Evolutionary conservation across 2,797 vertebrate species (phyloP).

Genomic region (Perodicticus potto): DNA sequence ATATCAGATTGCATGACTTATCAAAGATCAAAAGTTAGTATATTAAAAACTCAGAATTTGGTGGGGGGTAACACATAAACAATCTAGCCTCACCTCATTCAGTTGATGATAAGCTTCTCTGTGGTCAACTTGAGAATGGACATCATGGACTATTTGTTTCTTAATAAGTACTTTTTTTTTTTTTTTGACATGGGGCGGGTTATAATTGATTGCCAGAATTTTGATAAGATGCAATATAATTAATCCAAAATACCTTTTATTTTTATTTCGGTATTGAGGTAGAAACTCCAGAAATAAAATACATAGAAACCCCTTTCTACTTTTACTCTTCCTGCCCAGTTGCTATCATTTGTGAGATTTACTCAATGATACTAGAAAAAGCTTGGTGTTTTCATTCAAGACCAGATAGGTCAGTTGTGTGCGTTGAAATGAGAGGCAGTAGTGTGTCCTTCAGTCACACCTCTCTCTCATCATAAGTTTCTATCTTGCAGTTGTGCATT

Average conservation of each 20-base stretch:
- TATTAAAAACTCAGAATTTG: not conserved
- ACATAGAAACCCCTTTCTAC: not conserved
- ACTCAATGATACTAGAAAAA: not conserved
- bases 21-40: not conserved
- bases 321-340: not conserved
- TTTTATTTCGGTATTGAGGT: not conserved
- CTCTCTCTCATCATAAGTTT: not conserved
- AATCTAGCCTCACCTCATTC: not conserved
- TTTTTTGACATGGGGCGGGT: not conserved
- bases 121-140: not conserved
- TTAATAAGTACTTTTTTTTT: not conserved
- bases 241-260: not conserved
- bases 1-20: not conserved
- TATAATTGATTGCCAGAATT: not conserved
- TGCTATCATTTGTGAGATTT: not conserved
- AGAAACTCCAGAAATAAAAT: not conserved
- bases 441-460: not conserved
- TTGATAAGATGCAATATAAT: not conserved
- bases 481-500: not conserved
- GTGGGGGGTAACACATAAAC: not conserved
- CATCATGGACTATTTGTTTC: not conserved
- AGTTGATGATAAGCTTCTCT: not conserved
- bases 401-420: not conserved
- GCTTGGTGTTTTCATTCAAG: not conserved
- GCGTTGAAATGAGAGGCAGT: not conserved